phyloP scores from a whole-genome alignment of 2,113 vertebrate species.

The Telmatochromis sp. region DNA sequence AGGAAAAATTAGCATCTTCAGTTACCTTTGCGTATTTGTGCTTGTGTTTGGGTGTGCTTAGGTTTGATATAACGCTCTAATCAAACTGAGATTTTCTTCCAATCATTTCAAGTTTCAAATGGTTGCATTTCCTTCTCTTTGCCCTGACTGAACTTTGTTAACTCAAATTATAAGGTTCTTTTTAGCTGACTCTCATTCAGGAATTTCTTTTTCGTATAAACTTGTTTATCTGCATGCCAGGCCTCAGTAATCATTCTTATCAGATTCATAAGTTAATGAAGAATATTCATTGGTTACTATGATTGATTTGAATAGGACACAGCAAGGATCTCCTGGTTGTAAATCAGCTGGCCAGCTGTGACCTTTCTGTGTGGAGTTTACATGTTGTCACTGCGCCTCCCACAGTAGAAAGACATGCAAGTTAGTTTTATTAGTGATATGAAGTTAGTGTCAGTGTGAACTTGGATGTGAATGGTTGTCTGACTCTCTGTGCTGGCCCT shows the following conservation, averaged over 20 bases:
- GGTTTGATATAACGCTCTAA: not conserved
- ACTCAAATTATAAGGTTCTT: not conserved
- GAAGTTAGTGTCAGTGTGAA: not conserved
- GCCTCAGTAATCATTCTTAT: not conserved
- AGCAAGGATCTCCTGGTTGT: not conserved
- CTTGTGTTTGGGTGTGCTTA: not conserved
- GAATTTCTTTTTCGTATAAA: not conserved
- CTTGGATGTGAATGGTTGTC: not conserved
- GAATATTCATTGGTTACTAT: not conserved
- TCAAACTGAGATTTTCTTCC: not conserved
- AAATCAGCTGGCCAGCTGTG: not conserved
- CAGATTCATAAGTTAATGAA: not conserved
- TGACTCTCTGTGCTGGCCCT: not conserved
- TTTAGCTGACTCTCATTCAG: not conserved
- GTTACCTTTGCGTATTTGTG: not conserved
- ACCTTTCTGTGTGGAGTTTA: not conserved
- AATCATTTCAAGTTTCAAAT: not conserved
- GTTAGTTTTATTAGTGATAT: not conserved
- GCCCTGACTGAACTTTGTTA: not conserved
- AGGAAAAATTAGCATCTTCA: not conserved
- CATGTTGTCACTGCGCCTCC: not conserved
- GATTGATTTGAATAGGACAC: not conserved
- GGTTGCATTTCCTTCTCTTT: not conserved
- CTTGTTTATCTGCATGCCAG: not conserved
- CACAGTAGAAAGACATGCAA: not conserved